phyloP scores from a whole-genome alignment of 2,797 vertebrate genomes.

The Oreochromis mossambicus region DNA sequence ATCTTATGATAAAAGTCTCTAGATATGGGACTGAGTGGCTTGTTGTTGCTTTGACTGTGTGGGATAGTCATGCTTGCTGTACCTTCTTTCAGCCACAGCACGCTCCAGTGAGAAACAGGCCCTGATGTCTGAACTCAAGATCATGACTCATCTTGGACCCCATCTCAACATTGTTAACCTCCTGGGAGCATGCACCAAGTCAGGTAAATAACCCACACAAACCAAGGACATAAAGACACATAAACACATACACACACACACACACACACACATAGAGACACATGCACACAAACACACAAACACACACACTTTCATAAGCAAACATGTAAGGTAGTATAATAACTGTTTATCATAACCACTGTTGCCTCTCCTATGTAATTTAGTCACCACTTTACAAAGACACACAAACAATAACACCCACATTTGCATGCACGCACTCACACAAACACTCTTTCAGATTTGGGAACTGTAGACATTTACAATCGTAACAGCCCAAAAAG shows the following conservation, averaged over 20 bases:
- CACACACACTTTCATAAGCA: neutral
- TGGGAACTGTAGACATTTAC: neutral
- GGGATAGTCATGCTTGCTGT: neutral
- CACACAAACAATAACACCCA: neutral
- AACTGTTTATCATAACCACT: neutral
- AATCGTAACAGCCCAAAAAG: slow-evolving; percentile 1
- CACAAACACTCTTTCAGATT: neutral
- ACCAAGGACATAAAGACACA: neutral
- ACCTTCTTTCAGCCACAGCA: slow-evolving; percentile 84
- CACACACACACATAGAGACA: neutral
- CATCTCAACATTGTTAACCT: slow-evolving; percentile 98
- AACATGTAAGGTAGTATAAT: neutral
- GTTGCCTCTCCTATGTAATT: slow-evolving; percentile 6
- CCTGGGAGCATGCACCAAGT: slow-evolving; percentile 95
- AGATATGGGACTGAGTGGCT: neutral
- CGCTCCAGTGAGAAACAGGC: slow-evolving; percentile 98
- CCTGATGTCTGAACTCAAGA: slow-evolving; percentile 99
- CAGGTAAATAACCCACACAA: slow-evolving; percentile 76
- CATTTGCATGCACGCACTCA: neutral
- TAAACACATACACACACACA: neutral
- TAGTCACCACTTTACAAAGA: slow-evolving; percentile 7
- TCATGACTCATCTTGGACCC: slow-evolving; percentile 99
- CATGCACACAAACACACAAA: neutral
- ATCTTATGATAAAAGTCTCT: neutral
- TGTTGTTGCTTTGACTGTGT: neutral